Conservation (phyloP, 2,113 vertebrate species). For the Microtus richardsoni region DNA sequence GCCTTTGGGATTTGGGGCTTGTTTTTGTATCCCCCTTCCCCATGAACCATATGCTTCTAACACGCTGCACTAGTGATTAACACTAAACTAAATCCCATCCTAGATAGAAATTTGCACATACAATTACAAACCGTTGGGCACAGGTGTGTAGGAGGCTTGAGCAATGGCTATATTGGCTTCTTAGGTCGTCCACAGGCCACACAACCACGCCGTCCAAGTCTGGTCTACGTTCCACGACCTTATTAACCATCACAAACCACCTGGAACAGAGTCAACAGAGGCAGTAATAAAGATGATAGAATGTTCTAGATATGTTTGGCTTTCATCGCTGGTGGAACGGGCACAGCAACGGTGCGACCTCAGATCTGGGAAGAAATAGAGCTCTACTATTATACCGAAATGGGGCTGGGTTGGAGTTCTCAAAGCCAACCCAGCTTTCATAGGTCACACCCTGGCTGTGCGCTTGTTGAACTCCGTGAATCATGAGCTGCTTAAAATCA, state of each 20-base stretch:
- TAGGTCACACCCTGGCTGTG: not conserved
- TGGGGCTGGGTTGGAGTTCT: not conserved
- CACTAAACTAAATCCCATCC: not conserved
- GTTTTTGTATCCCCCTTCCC: not conserved
- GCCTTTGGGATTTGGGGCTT: not conserved
- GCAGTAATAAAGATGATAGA: not conserved
- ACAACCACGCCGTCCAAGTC: fast-evolving
- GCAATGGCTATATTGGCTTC: no score
- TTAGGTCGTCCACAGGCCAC: no score
- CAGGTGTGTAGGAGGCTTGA: fast-evolving
- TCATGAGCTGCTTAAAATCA: not conserved
- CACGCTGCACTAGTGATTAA: not conserved
- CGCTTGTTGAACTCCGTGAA: not conserved
- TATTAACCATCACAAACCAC: not conserved
- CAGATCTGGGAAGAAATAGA: not conserved
- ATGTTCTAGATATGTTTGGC: not conserved
- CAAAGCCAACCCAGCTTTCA: not conserved
- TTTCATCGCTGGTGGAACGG: not conserved
- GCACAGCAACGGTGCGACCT: no score
- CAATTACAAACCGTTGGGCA: not conserved
- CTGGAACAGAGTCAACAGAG: fast-evolving
- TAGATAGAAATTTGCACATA: not conserved
- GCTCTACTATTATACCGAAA: no score
- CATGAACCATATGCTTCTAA: not conserved
- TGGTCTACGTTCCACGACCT: not conserved